Base-by-base conservation (phyloP, 2,888 invertebrate species). In the Agonopterix heracliana region DNA sequence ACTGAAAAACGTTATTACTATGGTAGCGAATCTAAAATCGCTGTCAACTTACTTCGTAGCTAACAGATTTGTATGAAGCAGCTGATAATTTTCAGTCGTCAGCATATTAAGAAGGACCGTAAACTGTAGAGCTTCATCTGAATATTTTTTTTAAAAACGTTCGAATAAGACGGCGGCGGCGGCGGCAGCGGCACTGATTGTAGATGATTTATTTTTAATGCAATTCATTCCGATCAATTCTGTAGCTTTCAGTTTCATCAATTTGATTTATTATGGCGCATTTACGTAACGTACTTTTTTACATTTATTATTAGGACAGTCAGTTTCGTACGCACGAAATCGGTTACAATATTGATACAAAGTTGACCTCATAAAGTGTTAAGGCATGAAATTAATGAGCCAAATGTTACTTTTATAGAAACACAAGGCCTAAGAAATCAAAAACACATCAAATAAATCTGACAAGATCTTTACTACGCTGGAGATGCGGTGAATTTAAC, bases 401-500 rank as follows among this genome's bases (percentile, higher is more conserved):
- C 26, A 26, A 26, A 26, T 26, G 26, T 26, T 26, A 26, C 26
- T 26, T 26, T 26, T 26, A 26, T 26, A 26, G 26, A 48, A 53
- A 63, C 62, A 57, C 64, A 63, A 66, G 63, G 60, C 74, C 68
- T 61, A 65, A 59, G 61, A 61, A 73, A 82, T 81, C 67, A 78
- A 78, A 74, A 75, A 66, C 67, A 50, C 74, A 75, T 78, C 65
- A 71, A 72, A 66, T 59, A 67, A 71, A 76, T 41, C 13, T 8
- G 12, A 26, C 26, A 26, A 38, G 38, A 38, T 38, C 38, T 38
- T 38, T 10, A 38, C 11, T n/a, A 10, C 10, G 10, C 38, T 38
- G 41, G 66, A 72, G 69, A 75, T 71, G 64, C 61, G 68, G 68
- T 61, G 57, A 76, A 67, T 78, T 74, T 68, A 77, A 43, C 53